A percentile compares a stretch with the other conserved stretches of the same genome.
phyloP scores from a whole-genome alignment of 2,888 invertebrate genomes.

The Loripinus fragilis region DNA sequence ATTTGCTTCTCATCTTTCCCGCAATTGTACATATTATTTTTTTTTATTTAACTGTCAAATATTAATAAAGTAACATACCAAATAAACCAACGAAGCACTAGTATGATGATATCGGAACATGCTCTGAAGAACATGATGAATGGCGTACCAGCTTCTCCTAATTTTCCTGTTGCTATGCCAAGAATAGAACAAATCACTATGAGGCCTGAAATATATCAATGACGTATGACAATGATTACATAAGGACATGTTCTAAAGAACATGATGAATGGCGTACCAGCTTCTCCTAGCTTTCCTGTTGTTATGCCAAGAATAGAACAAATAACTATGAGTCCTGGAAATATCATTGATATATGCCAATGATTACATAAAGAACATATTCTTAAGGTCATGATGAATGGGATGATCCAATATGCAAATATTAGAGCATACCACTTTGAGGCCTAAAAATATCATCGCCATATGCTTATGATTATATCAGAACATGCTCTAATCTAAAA shows the following conservation, averaged over 20 bases:
- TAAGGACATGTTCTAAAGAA: conserved; percentile 8
- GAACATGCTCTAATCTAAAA: too few species aligned
- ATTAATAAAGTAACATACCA: too few species aligned
- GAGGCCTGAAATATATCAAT: conserved; percentile 8
- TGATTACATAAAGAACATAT: conserved; percentile 5
- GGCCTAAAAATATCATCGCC: too few species aligned
- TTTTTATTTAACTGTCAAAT: too few species aligned
- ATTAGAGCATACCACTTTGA: too few species aligned
- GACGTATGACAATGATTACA: conserved; percentile 3
- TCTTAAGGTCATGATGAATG: conserved; percentile 9
- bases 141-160: conserved; percentile 3
- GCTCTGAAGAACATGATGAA: conserved; percentile 17
- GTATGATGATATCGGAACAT: conserved; percentile 8
- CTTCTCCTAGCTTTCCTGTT: conserved; percentile 12
- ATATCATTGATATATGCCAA: not conserved
- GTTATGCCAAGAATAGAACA: conserved; percentile 15
- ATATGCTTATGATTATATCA: too few species aligned
- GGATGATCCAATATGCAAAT: too few species aligned
- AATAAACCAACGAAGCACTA: conserved; percentile 12
- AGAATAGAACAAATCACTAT: conserved; percentile 7
- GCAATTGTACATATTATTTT: too few species aligned
- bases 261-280: not conserved
- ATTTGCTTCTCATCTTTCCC: too few species aligned
- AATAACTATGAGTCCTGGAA: conserved; percentile 17
- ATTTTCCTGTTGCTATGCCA: conserved; percentile 20